Conservation (phyloP, 1,140 invertebrate species). For the Frieseomelitta varia region DNA sequence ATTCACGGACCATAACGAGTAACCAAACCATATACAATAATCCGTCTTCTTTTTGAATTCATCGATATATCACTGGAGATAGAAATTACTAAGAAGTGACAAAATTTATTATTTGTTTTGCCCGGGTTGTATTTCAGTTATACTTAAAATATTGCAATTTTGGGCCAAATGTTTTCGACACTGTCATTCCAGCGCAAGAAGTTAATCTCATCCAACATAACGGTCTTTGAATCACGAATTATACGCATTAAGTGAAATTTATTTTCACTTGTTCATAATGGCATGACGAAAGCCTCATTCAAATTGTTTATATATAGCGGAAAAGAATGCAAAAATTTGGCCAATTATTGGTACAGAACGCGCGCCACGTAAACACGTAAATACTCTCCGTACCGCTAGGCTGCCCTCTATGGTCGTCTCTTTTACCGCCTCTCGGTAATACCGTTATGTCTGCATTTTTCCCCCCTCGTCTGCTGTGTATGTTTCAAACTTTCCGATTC, state of each 20-base stretch:
- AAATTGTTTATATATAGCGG: slow-evolving; percentile 27
- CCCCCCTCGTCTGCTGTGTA: too few species aligned
- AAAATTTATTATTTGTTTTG: too few species aligned
- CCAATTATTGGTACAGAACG: slow-evolving; percentile 21
- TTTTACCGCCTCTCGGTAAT: slow-evolving; percentile 30
- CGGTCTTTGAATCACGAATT: neutral
- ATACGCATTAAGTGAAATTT: neutral
- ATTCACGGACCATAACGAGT: too few species aligned
- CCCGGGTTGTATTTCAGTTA: too few species aligned
- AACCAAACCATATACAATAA: too few species aligned
- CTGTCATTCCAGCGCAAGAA: too few species aligned
- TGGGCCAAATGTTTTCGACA: too few species aligned
- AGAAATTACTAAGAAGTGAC: too few species aligned
- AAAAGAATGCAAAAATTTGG: slow-evolving; percentile 41
- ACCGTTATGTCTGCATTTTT: slow-evolving; percentile 40
- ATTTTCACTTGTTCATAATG: neutral
- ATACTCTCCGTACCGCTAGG: slow-evolving; percentile 42
- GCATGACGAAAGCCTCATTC: slow-evolving; percentile 31
- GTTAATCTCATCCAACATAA: neutral
- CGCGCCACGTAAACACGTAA: slow-evolving; percentile 31
- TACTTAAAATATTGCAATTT: too few species aligned
- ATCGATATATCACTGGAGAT: too few species aligned
- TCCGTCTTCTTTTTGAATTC: too few species aligned
- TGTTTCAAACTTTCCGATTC: neutral
- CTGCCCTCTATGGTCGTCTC: neutral